These are phyloP conservation scores for Pseudomyrmex flavicornis DNA, from an alignment of 1,140 invertebrate species.

Conservation along the genomic window DNA sequence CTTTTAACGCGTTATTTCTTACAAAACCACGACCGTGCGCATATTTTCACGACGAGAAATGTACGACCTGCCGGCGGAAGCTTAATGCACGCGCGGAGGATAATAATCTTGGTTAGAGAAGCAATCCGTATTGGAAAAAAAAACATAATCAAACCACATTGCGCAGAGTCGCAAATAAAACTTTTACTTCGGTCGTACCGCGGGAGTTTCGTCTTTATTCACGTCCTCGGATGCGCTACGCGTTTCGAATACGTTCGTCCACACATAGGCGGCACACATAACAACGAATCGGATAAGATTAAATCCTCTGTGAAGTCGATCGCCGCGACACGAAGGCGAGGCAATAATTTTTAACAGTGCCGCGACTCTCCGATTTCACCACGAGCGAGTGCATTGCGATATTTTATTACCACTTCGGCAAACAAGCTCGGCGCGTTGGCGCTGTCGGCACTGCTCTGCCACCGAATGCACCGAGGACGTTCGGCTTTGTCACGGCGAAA, in stretches of 20 bases:
- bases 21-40: neutral
- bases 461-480: neutral
- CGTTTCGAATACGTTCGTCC: neutral
- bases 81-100: neutral
- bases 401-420: constrained; percentile 62
- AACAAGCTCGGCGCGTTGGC: constrained; percentile 23
- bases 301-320: constrained; percentile 48
- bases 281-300: constrained; percentile 42
- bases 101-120: constrained; percentile 3
- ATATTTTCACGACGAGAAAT: constrained; percentile 3
- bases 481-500: constrained; percentile 62
- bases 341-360: constrained; percentile 52
- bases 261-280: neutral
- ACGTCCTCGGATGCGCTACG: constrained; percentile 18
- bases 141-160: constrained; percentile 22
- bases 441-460: constrained; percentile 7
- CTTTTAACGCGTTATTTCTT: too few relatives aligned
- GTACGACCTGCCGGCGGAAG: neutral
- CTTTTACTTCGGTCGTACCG: neutral
- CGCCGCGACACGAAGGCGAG: constrained; percentile 29
- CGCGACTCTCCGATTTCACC: constrained; percentile 45
- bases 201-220: constrained; percentile 37
- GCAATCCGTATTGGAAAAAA: constrained; percentile 31
- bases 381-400: constrained; percentile 18
- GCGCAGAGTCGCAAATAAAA: constrained; percentile 10